A percentile compares a stretch with the other conserved stretches of the same genome.
phyloP scores from a whole-genome alignment of 2,797 vertebrate species.

The Alauda arvensis region DNA sequence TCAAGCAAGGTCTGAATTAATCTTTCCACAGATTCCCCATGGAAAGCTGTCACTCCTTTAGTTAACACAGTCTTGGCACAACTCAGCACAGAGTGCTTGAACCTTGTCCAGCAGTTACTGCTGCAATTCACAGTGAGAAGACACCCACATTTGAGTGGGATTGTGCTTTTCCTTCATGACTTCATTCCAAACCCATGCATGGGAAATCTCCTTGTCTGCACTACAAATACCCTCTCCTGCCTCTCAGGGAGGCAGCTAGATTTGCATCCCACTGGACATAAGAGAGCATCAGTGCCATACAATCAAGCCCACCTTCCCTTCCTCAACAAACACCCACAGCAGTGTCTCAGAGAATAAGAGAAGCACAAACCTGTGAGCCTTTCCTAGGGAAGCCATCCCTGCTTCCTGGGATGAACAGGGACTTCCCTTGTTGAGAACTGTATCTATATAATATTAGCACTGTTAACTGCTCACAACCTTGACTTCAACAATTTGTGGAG shows the following conservation, averaged over 20 bases:
- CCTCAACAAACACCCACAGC: neutral
- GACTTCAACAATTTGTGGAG: neutral
- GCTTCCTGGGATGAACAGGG: neutral
- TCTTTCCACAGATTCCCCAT: neutral
- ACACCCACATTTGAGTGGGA: neutral
- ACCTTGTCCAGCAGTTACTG: neutral
- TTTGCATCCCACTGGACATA: accelerated
- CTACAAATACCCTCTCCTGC: neutral
- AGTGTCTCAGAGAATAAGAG: neutral
- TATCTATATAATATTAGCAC: neutral
- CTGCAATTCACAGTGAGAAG: neutral
- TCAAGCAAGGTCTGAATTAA: neutral
- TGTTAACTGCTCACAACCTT: neutral
- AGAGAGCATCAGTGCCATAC: accelerated
- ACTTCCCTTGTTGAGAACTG: neutral
- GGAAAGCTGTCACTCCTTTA: neutral
- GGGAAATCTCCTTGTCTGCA: neutral
- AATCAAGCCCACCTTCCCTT: neutral
- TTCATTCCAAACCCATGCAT: neutral
- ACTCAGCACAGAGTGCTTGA: accelerated
- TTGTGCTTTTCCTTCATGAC: neutral
- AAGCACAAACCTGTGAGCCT: neutral
- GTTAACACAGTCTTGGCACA: neutral
- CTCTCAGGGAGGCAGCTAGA: neutral
- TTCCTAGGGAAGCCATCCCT: neutral